A percentile compares a stretch with the other conserved stretches of the same genome.
phyloP scores from a whole-genome alignment of 2,797 vertebrate species.

The Crax fasciolata region DNA sequence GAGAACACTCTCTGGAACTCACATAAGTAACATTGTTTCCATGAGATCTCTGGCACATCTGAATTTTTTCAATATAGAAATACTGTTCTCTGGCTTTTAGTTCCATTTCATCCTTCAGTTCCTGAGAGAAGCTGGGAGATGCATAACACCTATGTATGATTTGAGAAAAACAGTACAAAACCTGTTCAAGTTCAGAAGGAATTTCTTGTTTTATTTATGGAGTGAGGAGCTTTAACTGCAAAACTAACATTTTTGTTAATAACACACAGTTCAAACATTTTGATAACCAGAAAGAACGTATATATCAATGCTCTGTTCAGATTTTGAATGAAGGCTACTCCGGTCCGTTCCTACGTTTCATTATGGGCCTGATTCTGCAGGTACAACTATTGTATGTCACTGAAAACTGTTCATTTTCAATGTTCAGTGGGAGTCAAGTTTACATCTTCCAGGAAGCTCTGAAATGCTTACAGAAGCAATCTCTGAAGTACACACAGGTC shows the following conservation, averaged over 20 bases:
- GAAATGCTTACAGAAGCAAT: not conserved
- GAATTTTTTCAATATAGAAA: not conserved
- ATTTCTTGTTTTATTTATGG: not conserved
- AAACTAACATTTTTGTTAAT: not conserved
- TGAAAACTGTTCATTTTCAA: not conserved
- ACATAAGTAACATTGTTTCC: not conserved
- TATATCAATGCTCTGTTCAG: not conserved
- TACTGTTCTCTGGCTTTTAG: not conserved
- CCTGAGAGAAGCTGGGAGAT: not conserved
- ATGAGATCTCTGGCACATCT: not conserved
- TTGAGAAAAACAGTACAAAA: not conserved
- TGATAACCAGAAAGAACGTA: not conserved
- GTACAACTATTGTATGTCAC: not conserved
- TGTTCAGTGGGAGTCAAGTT: not conserved
- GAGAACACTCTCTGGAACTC: not conserved
- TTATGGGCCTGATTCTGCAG: not conserved
- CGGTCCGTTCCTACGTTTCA: not conserved
- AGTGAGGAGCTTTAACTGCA: not conserved
- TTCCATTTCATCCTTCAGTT: not conserved
- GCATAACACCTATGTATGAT: not conserved
- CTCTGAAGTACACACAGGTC: not conserved
- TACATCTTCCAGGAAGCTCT: not conserved
- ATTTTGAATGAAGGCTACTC: not conserved
- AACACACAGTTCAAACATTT: not conserved
- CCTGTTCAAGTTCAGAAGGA: not conserved